Percentiles rank a stretch among this genome's conserved stretches.
Evolutionary conservation across 1,140 invertebrate genomes (phyloP).

Genomic region (Neodiprion virginianus): DNA sequence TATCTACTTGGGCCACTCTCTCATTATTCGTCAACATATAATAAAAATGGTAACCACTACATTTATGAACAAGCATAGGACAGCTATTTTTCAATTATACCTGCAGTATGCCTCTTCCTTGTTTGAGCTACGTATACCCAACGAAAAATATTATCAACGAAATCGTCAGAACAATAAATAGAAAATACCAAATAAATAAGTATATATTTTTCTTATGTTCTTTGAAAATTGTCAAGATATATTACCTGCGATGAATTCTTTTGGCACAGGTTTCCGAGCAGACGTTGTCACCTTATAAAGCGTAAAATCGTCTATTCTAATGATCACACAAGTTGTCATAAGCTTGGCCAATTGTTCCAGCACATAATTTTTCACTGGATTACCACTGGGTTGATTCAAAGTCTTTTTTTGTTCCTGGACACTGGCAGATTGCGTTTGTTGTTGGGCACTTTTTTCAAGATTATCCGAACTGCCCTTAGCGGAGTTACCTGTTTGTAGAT

Average conservation of each 20-base stretch:
- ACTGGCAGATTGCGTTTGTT: constrained; percentile 36
- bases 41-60: constrained; percentile 12
- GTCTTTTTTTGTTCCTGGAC: constrained; percentile 47
- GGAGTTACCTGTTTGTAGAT: constrained; percentile 35
- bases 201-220: constrained; percentile 20
- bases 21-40: background rate
- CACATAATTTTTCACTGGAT: constrained; percentile 72
- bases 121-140: constrained; percentile 56
- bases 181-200: constrained; percentile 21
- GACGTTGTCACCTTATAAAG: constrained; percentile 84
- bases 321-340: constrained; percentile 90
- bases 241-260: constrained; percentile 83
- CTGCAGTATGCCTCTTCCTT: constrained; percentile 58
- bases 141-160: constrained; percentile 25
- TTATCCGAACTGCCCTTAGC: constrained; percentile 41
- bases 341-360: constrained; percentile 82
- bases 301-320: constrained; percentile 89
- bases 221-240: constrained; percentile 16
- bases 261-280: constrained; percentile 71
- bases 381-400: constrained; percentile 47
- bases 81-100: constrained; percentile 46
- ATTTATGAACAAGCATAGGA: constrained; percentile 31
- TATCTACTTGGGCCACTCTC: too few species aligned
- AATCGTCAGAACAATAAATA: constrained; percentile 4
- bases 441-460: constrained; percentile 37